Evolutionary conservation across 2,113 vertebrate genomes (phyloP).

Genomic region (Nothocercus julius): DNA sequence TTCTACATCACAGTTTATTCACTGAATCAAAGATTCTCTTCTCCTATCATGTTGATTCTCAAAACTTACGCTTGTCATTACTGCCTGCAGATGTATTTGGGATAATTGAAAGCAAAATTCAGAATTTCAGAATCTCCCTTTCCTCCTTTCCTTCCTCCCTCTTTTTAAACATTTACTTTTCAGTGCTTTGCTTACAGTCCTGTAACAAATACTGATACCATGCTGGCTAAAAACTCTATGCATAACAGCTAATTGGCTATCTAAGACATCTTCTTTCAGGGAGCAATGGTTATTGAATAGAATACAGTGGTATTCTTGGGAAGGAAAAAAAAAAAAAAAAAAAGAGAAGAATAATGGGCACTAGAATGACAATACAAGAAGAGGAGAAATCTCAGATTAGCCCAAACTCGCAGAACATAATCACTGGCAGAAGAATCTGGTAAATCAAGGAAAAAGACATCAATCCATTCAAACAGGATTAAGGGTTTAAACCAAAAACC

Average conservation of each 20-base stretch:
- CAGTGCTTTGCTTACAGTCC: constrained; percentile 49
- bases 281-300: constrained; percentile 51
- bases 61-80: constrained; percentile 43
- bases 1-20: constrained; percentile 58
- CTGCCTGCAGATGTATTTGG: constrained; percentile 28
- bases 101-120: constrained; percentile 64
- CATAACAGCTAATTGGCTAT: constrained; percentile 72
- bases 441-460: constrained; percentile 62
- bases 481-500: constrained; percentile 68
- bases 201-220: constrained; percentile 65
- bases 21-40: constrained; percentile 49
- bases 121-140: constrained; percentile 55
- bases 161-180: constrained; percentile 61
- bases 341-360: constrained; percentile 40
- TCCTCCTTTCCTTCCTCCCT: constrained; percentile 42
- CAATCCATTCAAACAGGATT: constrained; percentile 67
- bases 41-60: constrained; percentile 26
- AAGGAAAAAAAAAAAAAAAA: background rate
- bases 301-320: constrained; percentile 58
- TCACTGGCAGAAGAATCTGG: constrained; percentile 48
- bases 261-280: constrained; percentile 60
- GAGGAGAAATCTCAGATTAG: constrained; percentile 55
- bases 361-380: constrained; percentile 57
- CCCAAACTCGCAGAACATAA: constrained; percentile 44
- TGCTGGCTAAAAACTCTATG: constrained; percentile 63